Evolutionary conservation across 2,797 vertebrate genomes (phyloP), one percentile per base, ranked within the genome.

Genomic region (Spinus pinus): DNA sequence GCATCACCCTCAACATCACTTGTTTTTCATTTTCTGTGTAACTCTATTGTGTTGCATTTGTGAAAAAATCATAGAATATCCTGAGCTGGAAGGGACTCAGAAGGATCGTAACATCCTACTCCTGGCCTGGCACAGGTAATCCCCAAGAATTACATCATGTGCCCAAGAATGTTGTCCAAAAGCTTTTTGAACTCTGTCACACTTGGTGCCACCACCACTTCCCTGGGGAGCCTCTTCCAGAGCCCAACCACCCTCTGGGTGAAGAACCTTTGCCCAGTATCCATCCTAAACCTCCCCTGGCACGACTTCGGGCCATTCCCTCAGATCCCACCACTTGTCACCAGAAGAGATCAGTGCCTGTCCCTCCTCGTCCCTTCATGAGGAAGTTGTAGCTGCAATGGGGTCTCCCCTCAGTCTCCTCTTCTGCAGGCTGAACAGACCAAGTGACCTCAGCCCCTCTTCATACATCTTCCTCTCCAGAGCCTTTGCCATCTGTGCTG

Each of bases 351-450:
- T 61, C 49, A 74, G 10, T 49, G 41, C 5, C 33, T 47, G 30
- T 5, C 22, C 21, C 19, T 47, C 4, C 12, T 31, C 25, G 14
- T 60, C 19, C 33, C 9, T 6, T 33, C 37, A 20, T 0, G 9
- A 2, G 31, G 10, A 53, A 41, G 10, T 6, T 60, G 22, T 19
- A 31, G 23, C 35, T 28, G 19, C 27, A 24, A 1, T 41, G 47
- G 31, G 19, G 8, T 47, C 25, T 33, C 14, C 5, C 30, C 35
- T 60, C 61, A 49, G 9, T 25, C 23, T 64, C 30, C 44, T 56
- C 15, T 56, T 17, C 42, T 72, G 27, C 31, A 56, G 19, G 27
- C 15, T 49, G 41, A 56, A 28, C 4, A 69, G 8, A 47, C 11
- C 4, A 44, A 75, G 16, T 30, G n/a, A 56, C 17, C 28, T n/a